Evolutionary conservation across 2,113 vertebrate species (phyloP).

Genomic region (Oplegnathus fasciatus): DNA sequence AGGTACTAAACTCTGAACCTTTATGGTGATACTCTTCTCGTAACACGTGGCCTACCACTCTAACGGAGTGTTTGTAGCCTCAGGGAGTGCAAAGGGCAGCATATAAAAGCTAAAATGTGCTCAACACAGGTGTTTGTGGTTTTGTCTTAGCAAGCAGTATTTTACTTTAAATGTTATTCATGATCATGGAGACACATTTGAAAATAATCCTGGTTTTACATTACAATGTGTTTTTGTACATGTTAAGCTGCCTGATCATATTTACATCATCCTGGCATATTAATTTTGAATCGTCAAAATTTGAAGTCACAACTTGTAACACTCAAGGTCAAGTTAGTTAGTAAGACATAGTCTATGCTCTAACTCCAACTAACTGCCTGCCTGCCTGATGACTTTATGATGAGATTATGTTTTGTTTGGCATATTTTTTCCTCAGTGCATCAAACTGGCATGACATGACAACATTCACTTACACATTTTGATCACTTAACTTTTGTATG

Average conservation of each 20-base stretch:
- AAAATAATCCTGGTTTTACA: neutral
- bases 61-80: neutral
- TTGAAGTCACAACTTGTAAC: neutral
- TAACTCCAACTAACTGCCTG: no score
- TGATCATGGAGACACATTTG: neutral
- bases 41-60: neutral
- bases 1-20: conserved; percentile 21
- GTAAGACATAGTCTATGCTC: neutral
- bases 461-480: neutral
- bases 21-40: conserved; percentile 10
- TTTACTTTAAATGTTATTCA: neutral
- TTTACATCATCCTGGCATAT: neutral
- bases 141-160: neutral
- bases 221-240: neutral
- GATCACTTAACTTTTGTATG: neutral
- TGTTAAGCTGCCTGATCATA: neutral
- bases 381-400: neutral
- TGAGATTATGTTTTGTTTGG: neutral
- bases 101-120: neutral
- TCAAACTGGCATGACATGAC: neutral
- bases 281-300: neutral
- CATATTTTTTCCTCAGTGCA: neutral
- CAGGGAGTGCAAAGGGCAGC: neutral
- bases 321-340: neutral
- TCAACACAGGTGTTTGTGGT: neutral